Conservation (phyloP, 2,797 vertebrate genomes). For the Chelonia mydas region DNA sequence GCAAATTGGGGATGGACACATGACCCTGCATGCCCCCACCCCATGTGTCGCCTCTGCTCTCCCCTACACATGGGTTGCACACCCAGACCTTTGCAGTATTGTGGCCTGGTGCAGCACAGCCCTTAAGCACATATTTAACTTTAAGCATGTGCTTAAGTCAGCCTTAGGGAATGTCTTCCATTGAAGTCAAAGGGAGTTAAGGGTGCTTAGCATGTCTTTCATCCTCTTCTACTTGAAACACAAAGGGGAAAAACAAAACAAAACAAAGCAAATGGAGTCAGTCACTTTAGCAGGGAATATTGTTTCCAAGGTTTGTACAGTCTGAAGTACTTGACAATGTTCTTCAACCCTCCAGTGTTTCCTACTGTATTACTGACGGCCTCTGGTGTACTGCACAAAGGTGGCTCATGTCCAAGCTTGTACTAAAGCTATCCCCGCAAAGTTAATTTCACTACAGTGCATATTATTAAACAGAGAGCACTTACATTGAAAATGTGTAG, state of each 20-base stretch:
- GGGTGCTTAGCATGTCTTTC: not conserved
- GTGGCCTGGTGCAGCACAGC: not conserved
- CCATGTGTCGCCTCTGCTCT: not conserved
- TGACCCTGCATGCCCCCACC: no score
- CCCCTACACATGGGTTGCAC: no score
- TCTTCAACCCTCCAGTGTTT: not conserved
- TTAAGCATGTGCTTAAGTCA: not conserved
- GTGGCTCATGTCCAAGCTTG: accelerated
- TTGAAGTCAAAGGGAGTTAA: not conserved
- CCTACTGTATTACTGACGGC: not conserved
- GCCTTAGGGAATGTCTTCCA: not conserved
- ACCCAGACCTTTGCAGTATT: not conserved
- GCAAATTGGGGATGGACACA: no score
- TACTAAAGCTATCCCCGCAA: not conserved
- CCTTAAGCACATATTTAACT: not conserved
- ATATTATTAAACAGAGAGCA: not conserved
- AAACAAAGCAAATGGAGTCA: not conserved
- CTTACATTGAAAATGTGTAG: not conserved
- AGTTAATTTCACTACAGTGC: not conserved
- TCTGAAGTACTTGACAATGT: not conserved
- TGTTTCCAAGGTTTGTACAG: not conserved
- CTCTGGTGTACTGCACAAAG: not conserved
- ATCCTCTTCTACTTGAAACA: not conserved
- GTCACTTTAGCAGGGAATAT: not conserved
- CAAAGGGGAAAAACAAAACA: not conserved